These are phyloP conservation scores for Damaliscus lunatus DNA, from an alignment of 2,113 vertebrate species.

Conservation along the genomic window DNA sequence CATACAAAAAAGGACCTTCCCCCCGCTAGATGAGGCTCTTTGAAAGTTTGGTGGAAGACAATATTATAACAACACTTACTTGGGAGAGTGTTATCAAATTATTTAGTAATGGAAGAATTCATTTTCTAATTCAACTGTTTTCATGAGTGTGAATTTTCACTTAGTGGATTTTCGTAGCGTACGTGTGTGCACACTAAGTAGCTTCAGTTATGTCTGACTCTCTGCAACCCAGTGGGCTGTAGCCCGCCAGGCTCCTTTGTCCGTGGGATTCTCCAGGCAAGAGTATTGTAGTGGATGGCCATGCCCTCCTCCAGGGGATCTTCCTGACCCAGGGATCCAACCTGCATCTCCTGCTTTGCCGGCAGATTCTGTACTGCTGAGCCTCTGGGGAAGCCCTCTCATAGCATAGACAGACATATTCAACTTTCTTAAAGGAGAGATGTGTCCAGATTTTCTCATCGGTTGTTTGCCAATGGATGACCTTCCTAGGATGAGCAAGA, in stretches of 20 bases:
- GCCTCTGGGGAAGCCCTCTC: not conserved
- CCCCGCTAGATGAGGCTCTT: not conserved
- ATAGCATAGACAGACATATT: not conserved
- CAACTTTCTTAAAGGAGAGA: not conserved
- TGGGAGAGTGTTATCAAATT: not conserved
- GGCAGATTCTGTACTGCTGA: not conserved
- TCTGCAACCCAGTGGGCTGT: not conserved
- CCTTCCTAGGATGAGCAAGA: not conserved
- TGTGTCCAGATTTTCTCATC: rapidly evolving
- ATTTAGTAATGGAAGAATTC: not conserved
- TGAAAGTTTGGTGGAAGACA: not conserved
- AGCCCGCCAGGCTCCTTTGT: not conserved
- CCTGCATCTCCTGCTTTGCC: not conserved
- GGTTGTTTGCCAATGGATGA: not conserved
- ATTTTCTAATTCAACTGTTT: not conserved
- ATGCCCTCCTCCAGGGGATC: not conserved
- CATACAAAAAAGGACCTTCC: not conserved
- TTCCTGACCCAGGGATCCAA: not conserved
- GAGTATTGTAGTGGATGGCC: not conserved
- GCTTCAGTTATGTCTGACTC: not conserved
- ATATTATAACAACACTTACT: not conserved
- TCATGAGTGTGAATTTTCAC: not conserved
- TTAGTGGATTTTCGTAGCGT: not conserved
- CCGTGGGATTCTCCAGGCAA: not conserved
- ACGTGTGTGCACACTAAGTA: not conserved